These are phyloP conservation scores for Hydrophis major DNA, from an alignment of 2,797 vertebrate species.

Conservation along the genomic window DNA sequence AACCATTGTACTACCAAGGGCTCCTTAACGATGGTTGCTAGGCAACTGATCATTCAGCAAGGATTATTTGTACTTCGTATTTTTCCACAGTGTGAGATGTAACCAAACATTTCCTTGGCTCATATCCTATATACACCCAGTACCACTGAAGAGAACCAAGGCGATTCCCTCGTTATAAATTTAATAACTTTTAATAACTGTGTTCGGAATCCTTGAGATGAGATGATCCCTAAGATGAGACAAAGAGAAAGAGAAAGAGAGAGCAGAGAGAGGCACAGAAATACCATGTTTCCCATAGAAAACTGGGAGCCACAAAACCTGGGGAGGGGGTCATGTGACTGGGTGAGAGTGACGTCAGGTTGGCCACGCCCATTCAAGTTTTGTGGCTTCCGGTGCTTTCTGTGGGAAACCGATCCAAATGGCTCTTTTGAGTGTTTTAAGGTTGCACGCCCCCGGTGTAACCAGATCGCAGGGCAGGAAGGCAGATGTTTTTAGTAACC, in stretches of 20 bases:
- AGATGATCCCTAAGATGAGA: too few species aligned
- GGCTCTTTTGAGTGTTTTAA: too few species aligned
- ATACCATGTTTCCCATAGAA: too few species aligned
- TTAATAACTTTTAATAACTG: not conserved
- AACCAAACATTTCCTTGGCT: not conserved
- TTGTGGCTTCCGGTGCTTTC: too few species aligned
- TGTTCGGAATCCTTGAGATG: not conserved
- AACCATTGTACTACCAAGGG: not conserved
- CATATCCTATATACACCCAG: not conserved
- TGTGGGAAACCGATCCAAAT: too few species aligned
- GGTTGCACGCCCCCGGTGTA: too few species aligned
- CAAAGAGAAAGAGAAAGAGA: too few species aligned
- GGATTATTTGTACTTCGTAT: not conserved
- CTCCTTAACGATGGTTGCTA: not conserved
- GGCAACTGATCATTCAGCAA: not conserved
- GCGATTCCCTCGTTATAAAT: not conserved
- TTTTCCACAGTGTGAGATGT: not conserved
- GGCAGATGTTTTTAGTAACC: not conserved
- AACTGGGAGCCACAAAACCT: too few species aligned
- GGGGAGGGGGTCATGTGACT: too few species aligned
- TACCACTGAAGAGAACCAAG: not conserved
- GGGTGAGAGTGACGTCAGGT: too few species aligned
- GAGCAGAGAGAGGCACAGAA: too few species aligned
- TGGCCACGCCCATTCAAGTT: too few species aligned
- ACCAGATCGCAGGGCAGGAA: not conserved